These are phyloP conservation scores for Rhagophthalmus giganteus DNA, from an alignment of 2,888 invertebrate species.

Conservation along the genomic window DNA sequence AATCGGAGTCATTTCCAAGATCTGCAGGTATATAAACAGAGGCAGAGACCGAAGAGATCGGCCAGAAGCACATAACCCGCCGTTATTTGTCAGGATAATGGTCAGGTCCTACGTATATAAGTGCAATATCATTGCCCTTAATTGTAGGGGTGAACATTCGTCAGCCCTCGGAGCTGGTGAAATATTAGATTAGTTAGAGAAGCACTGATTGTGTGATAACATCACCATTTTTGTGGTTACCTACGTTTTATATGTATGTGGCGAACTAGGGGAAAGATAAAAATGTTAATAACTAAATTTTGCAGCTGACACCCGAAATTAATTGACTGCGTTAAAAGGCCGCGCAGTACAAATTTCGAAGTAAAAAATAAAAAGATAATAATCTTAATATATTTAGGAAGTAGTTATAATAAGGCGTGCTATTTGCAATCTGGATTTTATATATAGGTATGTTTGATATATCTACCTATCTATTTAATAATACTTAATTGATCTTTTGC, in stretches of 20 bases:
- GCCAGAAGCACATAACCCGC: conserved; percentile 31
- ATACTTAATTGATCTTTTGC: no score
- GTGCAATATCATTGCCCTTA: conserved; percentile 46
- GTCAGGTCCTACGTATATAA: conserved; percentile 39
- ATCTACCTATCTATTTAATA: no score
- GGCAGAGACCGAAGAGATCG: conserved; percentile 18
- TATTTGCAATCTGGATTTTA: no score
- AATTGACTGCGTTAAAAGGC: no score
- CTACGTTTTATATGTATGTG: conserved; percentile 5
- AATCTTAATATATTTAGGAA: no score
- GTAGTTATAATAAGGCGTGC: no score
- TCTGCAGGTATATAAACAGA: conserved; percentile 15
- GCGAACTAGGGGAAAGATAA: conserved; percentile 7
- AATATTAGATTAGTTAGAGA: conserved; percentile 33
- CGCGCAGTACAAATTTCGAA: no score
- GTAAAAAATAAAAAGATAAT: no score
- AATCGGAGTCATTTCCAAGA: no score
- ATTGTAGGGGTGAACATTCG: conserved; percentile 43
- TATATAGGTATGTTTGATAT: no score
- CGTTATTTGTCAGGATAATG: conserved; percentile 42
- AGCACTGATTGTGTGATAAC: conserved; percentile 28
- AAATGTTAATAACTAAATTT: conserved; percentile 18
- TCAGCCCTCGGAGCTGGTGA: conserved; percentile 36
- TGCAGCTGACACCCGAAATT: no score
- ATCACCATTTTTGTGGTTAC: conserved; percentile 24